Conservation (phyloP, 2,113 vertebrate species). For the Leptosomus discolor region DNA sequence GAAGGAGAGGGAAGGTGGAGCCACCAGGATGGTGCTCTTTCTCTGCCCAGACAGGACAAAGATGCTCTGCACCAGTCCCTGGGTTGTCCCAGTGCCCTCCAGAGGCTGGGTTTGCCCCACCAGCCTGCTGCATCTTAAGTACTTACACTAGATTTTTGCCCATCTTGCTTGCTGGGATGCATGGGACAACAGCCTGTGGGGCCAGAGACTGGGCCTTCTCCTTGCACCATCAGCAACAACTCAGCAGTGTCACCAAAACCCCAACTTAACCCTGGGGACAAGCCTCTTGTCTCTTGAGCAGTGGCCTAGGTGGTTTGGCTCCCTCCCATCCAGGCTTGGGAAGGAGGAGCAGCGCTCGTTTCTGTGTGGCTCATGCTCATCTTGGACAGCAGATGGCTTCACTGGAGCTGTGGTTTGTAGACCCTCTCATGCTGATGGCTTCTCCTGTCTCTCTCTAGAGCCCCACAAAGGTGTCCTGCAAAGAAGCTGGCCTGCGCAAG, state of each 20-base stretch:
- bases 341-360: neutral
- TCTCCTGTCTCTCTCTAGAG: constrained; percentile 1
- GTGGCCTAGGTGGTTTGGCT: too few relatives aligned
- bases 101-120: neutral
- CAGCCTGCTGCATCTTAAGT: neutral
- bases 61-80: neutral
- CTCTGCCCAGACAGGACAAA: neutral
- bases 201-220: neutral
- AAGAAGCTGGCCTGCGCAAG: constrained; percentile 59
- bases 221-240: neutral
- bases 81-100: neutral
- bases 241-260: neutral
- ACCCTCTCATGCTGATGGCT: neutral
- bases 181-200: neutral
- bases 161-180: neutral
- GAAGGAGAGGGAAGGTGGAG: neutral
- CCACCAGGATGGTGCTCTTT: neutral
- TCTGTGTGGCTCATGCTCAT: neutral
- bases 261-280: neutral
- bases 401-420: neutral
- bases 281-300: neutral
- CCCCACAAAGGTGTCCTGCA: constrained; percentile 68
- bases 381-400: neutral
- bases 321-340: neutral
- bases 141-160: fast-evolving